These are phyloP conservation scores for Oceanites oceanicus DNA, from an alignment of 2,113 vertebrate genomes.

Conservation along the genomic window DNA sequence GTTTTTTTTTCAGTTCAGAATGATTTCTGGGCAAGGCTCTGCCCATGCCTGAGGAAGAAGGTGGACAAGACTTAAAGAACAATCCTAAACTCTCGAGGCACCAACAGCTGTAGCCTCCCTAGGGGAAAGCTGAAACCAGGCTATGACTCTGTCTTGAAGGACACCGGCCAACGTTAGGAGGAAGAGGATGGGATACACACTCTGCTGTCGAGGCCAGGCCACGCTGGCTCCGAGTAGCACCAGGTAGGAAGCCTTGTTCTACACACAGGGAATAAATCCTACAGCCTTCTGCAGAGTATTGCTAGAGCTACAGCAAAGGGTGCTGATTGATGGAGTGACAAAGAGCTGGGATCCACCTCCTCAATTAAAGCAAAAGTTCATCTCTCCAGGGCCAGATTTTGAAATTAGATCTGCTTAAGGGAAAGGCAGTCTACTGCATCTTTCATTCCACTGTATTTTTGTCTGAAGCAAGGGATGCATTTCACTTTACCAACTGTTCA, in stretches of 20 bases:
- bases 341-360: conserved; percentile 64
- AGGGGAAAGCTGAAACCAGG: not conserved
- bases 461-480: conserved; percentile 52
- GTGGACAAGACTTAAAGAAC: not conserved
- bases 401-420: conserved; percentile 56
- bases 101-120: not conserved
- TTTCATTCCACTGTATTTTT: conserved; percentile 43
- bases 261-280: not conserved
- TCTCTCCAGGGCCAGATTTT: conserved; percentile 40
- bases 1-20: not conserved
- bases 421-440: conserved; percentile 61
- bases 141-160: not conserved
- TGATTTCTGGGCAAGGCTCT: not conserved
- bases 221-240: not conserved
- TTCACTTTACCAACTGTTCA: conserved; percentile 67
- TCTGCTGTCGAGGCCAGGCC: not conserved
- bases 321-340: conserved; percentile 57
- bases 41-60: not conserved
- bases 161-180: not conserved
- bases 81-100: not conserved
- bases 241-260: not conserved
- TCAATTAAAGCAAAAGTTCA: conserved; percentile 49
- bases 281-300: not conserved
- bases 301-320: conserved; percentile 23
- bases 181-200: not conserved